Evolutionary conservation across 2,888 invertebrate genomes (phyloP), one percentile per base, ranked within the genome.

Genomic region (Crioceris asparagi): DNA sequence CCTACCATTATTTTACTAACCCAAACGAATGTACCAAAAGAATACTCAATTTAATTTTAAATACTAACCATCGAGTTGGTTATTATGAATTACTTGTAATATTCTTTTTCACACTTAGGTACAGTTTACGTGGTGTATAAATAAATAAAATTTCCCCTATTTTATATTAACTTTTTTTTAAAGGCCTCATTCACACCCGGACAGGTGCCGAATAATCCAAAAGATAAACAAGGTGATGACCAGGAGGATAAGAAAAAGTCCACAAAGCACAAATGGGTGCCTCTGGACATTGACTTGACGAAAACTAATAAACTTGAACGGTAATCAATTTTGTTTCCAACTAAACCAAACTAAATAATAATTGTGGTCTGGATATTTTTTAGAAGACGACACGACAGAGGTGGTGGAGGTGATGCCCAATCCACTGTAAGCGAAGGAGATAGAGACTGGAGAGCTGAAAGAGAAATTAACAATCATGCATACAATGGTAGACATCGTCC

Each of bases 221-320:
- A n/a, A n/a, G 27, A 27, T 10, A 27, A 27, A 15, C 27, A n/a
- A 10, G 4, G 5, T 6, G 27, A 27, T 14, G 27, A 27, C 2
- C 27, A 12, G 4, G 70, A 70, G 16, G 68, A 66, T 36, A 69
- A 65, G 49, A 69, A 63, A 50, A 71, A 67, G 55, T 32, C 52
- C 16, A 65, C 65, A 31, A 74, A 74, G 55, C 87, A 87, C 64
- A 92, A 88, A 63, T 93, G 93, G 93, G 81, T 90, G 39, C 92
- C 91, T 0, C 67, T 93, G 41, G 87, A 87, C 54, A 86, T 93
- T 44, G 88, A 91, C 56, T 70, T 84, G 47, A 76, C 80, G 40
- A 81, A 82, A 51, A 74, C 73, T 31, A 67, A 77, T 43, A 77
- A 77, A 55, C 74, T 77, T 50, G 80, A 79, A 8, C 12, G 27